phyloP scores from a whole-genome alignment of 2,888 invertebrate genomes.

The Acanthosepion lycidas region DNA sequence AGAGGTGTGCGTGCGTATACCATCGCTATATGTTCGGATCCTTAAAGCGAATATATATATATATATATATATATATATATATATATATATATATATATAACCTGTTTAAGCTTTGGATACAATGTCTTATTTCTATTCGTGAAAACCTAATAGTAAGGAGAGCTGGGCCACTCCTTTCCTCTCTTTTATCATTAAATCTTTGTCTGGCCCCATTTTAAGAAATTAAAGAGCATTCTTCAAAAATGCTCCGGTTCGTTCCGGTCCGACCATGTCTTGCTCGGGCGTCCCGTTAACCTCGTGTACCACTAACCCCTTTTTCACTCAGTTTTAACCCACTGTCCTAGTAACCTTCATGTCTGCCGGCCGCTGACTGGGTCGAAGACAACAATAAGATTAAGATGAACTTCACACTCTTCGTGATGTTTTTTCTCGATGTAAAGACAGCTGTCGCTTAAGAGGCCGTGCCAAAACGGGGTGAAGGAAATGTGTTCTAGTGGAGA shows the following conservation, averaged over 20 bases:
- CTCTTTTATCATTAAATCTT: not conserved
- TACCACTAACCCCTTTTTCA: too few relatives aligned
- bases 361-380: slow-evolving; percentile 56
- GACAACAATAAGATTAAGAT: slow-evolving; percentile 51
- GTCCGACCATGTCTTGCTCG: not conserved
- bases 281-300: not conserved
- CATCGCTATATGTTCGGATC: too few relatives aligned
- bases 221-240: slow-evolving; percentile 55
- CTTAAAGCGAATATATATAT: too few relatives aligned
- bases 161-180: not conserved
- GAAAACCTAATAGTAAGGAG: not conserved
- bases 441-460: slow-evolving; percentile 45
- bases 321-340: not conserved
- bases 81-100: not conserved
- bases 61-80: too few relatives aligned
- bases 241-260: slow-evolving; percentile 51
- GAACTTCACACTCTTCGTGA: slow-evolving; percentile 52
- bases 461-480: slow-evolving; percentile 45
- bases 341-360: slow-evolving; percentile 55
- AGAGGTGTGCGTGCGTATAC: too few relatives aligned
- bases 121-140: not conserved
- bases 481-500: not conserved
- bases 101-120: not conserved
- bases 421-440: slow-evolving; percentile 53
- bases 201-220: not conserved